These are phyloP conservation scores for Agelas oroides DNA, from an alignment of 37 sponge, comb jelly and placozoan genomes.

Conservation along the genomic window DNA sequence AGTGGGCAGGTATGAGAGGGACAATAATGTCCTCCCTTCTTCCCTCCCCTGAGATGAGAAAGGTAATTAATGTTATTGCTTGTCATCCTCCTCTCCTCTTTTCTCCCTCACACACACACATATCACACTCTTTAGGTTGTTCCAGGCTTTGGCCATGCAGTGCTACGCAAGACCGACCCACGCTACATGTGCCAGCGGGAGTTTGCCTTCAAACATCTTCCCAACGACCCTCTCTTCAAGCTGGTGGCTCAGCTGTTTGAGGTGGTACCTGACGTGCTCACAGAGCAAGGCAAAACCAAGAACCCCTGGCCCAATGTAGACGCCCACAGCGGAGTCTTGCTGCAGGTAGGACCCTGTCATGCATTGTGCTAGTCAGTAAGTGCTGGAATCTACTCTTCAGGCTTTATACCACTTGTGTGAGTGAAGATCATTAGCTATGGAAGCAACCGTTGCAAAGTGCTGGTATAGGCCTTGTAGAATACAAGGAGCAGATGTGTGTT, in stretches of 20 bases:
- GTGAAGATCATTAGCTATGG: no score
- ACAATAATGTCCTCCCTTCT: no score
- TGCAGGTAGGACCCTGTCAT: conserved; percentile 67
- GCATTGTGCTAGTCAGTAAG: no score
- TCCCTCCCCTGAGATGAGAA: not conserved
- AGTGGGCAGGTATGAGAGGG: conserved; percentile 79
- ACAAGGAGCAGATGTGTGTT: no score
- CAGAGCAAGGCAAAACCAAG: conserved; percentile 94
- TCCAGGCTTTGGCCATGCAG: conserved; percentile 98
- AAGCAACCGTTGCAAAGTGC: no score
- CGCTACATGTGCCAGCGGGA: conserved; percentile 96
- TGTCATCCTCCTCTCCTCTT: no score
- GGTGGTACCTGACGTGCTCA: conserved; percentile 86
- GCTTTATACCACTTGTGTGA: no score
- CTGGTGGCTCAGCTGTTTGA: conserved; percentile 83
- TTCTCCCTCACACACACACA: not conserved
- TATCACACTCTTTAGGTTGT: conserved; percentile 78
- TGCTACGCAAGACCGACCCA: conserved; percentile 97
- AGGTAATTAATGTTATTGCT: no score
- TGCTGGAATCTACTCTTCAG: no score
- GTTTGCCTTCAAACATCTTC: conserved; percentile 97
- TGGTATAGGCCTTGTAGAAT: no score
- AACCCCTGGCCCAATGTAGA: conserved; percentile 99
- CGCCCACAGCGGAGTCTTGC: conserved; percentile 96
- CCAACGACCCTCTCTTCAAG: conserved; percentile 93